phyloP scores from a whole-genome alignment of 2,888 invertebrate species.

The Cheilosia soror region DNA sequence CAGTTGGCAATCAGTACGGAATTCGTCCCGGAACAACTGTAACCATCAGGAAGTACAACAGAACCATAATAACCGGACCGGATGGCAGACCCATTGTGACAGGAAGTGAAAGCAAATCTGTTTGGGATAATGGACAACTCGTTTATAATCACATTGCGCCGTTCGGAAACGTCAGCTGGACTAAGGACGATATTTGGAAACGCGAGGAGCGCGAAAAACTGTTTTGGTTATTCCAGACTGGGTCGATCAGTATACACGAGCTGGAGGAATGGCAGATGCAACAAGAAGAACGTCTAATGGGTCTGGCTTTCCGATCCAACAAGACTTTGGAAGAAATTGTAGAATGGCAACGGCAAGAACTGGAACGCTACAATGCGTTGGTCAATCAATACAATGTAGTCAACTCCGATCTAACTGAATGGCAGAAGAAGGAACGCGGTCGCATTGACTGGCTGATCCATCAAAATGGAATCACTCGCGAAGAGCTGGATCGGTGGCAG shows the following conservation, averaged over 20 bases:
- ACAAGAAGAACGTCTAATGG: slow-evolving; percentile 81
- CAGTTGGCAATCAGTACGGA: slow-evolving; percentile 60
- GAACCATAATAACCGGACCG: slow-evolving; percentile 79
- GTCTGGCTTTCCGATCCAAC: slow-evolving; percentile 79
- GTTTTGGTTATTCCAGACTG: slow-evolving; percentile 80
- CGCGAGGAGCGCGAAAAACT: slow-evolving; percentile 82
- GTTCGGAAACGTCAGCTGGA: slow-evolving; percentile 79
- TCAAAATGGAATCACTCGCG: slow-evolving; percentile 80
- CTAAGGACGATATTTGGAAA: slow-evolving; percentile 81
- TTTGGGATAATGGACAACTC: slow-evolving; percentile 81
- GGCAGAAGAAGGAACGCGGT: slow-evolving; percentile 81
- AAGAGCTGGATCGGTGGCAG: slow-evolving; percentile 82
- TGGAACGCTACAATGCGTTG: slow-evolving; percentile 79
- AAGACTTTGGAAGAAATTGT: slow-evolving; percentile 79
- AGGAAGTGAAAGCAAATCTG: slow-evolving; percentile 80
- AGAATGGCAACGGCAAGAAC: slow-evolving; percentile 81
- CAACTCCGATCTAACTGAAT: slow-evolving; percentile 77
- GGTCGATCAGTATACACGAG: slow-evolving; percentile 76
- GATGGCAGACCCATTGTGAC: slow-evolving; percentile 80
- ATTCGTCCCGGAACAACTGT: slow-evolving; percentile 77
- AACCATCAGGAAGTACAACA: slow-evolving; percentile 79
- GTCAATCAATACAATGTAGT: slow-evolving; percentile 79
- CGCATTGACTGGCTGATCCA: slow-evolving; percentile 82
- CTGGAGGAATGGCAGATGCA: slow-evolving; percentile 81
- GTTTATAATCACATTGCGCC: slow-evolving; percentile 80